phyloP scores from a whole-genome alignment of 2,888 invertebrate genomes.

The Julus scanicus region DNA sequence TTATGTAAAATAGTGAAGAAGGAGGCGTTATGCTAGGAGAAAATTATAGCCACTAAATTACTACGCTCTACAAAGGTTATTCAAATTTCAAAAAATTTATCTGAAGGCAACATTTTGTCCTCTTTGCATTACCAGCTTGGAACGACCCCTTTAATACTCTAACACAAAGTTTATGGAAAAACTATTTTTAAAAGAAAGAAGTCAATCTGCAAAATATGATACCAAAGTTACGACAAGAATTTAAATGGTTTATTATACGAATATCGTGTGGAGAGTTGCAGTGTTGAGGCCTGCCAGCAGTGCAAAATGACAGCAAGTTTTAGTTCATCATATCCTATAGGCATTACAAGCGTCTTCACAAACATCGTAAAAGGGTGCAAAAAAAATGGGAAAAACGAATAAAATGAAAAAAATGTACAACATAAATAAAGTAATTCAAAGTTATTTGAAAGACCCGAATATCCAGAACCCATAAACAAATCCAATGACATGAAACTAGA shows the following conservation, averaged over 20 bases:
- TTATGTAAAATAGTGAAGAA: conserved; percentile 13
- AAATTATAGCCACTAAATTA: conserved; percentile 6
- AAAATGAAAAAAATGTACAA: neutral
- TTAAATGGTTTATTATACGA: neutral
- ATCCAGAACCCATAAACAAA: conserved; percentile 11
- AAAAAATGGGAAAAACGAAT: neutral
- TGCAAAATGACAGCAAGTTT: neutral
- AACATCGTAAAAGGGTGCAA: conserved; percentile 12
- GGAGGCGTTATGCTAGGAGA: neutral
- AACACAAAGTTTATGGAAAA: neutral
- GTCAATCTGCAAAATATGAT: neutral
- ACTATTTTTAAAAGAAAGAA: neutral
- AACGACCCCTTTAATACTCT: neutral
- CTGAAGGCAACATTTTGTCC: neutral
- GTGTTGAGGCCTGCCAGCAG: neutral
- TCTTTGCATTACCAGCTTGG: neutral
- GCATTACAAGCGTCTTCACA: neutral
- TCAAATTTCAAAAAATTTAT: neutral
- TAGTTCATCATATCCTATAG: neutral
- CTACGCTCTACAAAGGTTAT: conserved; percentile 1
- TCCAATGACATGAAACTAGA: neutral
- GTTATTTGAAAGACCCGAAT: neutral
- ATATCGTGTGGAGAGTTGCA: neutral
- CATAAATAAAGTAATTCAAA: conserved; percentile 20
- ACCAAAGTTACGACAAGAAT: conserved; percentile 30